phyloP scores from a whole-genome alignment of 1,140 invertebrate species.

The Nasonia vitripennis region DNA sequence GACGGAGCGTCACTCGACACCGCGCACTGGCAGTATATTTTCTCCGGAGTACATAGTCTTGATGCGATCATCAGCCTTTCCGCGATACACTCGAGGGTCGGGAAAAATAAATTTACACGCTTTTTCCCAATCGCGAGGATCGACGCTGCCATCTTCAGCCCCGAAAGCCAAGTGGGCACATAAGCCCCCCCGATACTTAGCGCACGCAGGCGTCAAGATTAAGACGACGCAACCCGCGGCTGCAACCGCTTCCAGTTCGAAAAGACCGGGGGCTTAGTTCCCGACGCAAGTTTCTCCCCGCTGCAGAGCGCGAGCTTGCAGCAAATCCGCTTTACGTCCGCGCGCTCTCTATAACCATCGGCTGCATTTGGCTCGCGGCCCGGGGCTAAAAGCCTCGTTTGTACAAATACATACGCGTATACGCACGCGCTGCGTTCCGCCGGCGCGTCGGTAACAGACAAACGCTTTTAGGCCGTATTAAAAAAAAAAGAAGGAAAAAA shows the following conservation, averaged over 20 bases:
- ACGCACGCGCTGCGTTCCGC: not conserved
- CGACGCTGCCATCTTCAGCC: no score
- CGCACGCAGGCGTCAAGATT: not conserved
- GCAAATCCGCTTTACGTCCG: slow-evolving; percentile 53
- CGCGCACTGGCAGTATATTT: no score
- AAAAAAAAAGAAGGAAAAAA: not conserved
- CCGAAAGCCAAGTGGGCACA: no score
- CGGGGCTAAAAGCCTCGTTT: slow-evolving; percentile 10
- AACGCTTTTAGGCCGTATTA: slow-evolving; percentile 3
- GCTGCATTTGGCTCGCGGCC: not conserved
- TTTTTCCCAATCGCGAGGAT: no score
- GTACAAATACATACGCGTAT: not conserved
- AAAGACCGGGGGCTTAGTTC: not conserved
- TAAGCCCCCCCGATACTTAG: slow-evolving; percentile 6
- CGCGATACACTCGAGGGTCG: no score
- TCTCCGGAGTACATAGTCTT: no score
- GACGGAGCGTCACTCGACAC: no score
- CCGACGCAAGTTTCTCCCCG: not conserved
- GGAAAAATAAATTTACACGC: no score
- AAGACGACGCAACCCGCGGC: not conserved
- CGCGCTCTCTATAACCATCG: not conserved
- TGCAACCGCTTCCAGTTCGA: not conserved
- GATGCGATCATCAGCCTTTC: no score
- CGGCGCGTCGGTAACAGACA: not conserved
- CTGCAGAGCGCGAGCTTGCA: not conserved